Conservation (phyloP, 1,140 invertebrate species). For the Asbolus verrucosus region DNA sequence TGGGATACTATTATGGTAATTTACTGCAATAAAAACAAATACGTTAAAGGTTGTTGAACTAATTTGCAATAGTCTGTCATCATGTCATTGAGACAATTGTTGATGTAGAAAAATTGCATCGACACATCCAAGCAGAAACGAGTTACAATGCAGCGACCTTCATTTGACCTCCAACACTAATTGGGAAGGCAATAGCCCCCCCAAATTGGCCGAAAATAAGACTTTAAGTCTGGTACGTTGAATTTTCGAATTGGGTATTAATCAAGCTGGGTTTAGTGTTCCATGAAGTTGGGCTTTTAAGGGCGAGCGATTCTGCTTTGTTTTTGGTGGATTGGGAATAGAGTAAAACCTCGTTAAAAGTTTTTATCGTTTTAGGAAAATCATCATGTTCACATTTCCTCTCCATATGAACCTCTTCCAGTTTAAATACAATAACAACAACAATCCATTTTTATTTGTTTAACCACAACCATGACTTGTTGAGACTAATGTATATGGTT, state of each 20-base stretch:
- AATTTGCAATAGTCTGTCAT: constrained; percentile 27
- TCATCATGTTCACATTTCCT: not conserved
- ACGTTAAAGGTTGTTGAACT: constrained; percentile 37
- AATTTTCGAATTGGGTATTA: too few species aligned
- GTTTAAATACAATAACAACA: not conserved
- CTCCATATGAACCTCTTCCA: not conserved
- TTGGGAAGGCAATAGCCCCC: too few species aligned
- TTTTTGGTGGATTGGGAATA: not conserved
- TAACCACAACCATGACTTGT: too few species aligned
- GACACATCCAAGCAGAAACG: constrained; percentile 2
- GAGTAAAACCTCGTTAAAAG: not conserved
- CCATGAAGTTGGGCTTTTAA: too few species aligned
- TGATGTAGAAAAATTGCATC: constrained; percentile 12
- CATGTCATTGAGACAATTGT: constrained; percentile 23
- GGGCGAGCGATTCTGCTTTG: too few species aligned
- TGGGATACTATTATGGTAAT: constrained; percentile 29
- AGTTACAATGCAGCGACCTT: constrained; percentile 7
- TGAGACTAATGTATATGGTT: not conserved
- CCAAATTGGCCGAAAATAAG: too few species aligned
- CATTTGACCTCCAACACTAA: not conserved
- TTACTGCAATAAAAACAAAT: constrained; percentile 23
- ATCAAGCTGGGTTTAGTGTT: too few species aligned
- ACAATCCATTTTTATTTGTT: not conserved
- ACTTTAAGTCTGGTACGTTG: too few species aligned
- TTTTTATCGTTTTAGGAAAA: not conserved